Evolutionary conservation across 2,888 invertebrate genomes (phyloP), one percentile per base, ranked within the genome.

Genomic region (Aporophyla lueneburgensis): DNA sequence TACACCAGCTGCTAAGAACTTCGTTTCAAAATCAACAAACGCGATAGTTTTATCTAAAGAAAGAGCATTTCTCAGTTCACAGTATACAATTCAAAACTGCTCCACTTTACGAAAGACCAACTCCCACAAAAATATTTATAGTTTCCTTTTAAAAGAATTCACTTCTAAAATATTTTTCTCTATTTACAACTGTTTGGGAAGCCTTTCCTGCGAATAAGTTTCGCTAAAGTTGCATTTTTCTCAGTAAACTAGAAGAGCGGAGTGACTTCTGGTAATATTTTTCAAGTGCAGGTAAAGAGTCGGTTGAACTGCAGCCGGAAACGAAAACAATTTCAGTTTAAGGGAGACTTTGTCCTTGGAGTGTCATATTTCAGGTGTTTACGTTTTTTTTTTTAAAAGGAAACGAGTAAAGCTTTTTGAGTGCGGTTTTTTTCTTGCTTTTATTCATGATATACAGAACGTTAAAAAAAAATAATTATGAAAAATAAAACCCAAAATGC

Each of bases 231-330:
- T 56, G 69, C 12, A 83, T 80, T 76, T 80, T 81, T 80, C 72
- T 75, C 76, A 6, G 67, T 69, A 33, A 77, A 80, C 40, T 70
- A 54, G 49, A n/a, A 72, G 58, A 59, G 65, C 33, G 49, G 66
- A 79, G 69, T 74, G 76, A 76, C 78, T 85, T 76, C 65, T 58
- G 16, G 72, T 66, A 76, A 85, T 86, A 81, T 85, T 87, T 85
- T 66, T 79, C 69, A 51, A 80, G 78, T 65, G 65, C 74, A 69
- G 61, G 68, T 74, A 75, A 66, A 51, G 49, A 61, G 43, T 49
- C 33, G 9, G 51, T 71, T 65, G 56, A 78, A 70, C 33, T 65
- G 58, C 16, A 63, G 54, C 49, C n/a, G 27, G 56, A 70, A 79
- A 71, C 19, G 62, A 40, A 68, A 83, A 81, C 80, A 68, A 71